phyloP scores from a whole-genome alignment of 2,888 invertebrate genomes.

The Tridacna crocea region DNA sequence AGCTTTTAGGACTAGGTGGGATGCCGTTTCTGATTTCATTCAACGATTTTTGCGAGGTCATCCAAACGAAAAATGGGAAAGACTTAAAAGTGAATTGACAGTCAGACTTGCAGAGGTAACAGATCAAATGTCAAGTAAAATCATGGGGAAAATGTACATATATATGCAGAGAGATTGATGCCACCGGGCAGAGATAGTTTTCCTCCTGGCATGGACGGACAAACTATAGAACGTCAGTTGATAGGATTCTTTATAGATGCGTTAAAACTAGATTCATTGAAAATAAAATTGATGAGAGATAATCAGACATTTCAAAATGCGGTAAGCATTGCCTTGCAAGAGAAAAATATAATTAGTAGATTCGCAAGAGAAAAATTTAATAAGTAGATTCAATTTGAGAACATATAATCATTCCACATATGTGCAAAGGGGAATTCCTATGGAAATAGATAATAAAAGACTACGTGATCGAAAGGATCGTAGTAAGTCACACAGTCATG shows the following conservation, averaged over 20 bases:
- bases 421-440: not conserved
- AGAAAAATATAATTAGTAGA: too few relatives aligned
- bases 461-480: not conserved
- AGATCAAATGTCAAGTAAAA: constrained; percentile 35
- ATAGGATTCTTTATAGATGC: constrained; percentile 46
- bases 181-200: too few relatives aligned
- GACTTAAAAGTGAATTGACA: constrained; percentile 24
- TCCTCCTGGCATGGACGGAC: too few relatives aligned
- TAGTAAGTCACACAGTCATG: not conserved
- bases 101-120: constrained; percentile 34
- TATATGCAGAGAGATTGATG: too few relatives aligned
- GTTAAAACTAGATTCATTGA: constrained; percentile 25
- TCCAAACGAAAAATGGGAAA: not conserved
- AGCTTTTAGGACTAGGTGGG: not conserved
- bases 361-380: constrained; percentile 46
- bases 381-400: constrained; percentile 37
- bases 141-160: too few relatives aligned
- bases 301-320: constrained; percentile 15
- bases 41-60: not conserved
- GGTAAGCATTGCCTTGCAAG: constrained; percentile 18
- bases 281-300: constrained; percentile 48
- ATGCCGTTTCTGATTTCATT: constrained; percentile 6
- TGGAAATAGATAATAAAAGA: constrained; percentile 35
- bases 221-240: constrained; percentile 35
- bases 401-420: constrained; percentile 1